Conservation (phyloP, 2,113 vertebrate genomes). For the Lycaon pictus region DNA sequence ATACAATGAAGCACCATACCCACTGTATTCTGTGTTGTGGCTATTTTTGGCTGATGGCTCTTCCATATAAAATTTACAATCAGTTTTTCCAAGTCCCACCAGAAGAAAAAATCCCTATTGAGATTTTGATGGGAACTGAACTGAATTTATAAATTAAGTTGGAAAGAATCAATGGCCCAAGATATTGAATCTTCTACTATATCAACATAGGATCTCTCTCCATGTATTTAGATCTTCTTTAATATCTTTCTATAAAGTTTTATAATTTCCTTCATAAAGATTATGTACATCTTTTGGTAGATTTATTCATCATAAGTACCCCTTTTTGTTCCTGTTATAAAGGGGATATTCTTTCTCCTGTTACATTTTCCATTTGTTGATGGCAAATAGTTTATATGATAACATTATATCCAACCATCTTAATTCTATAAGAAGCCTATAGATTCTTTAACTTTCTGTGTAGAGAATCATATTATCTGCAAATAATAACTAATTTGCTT, state of each 20-base stretch:
- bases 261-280: background rate
- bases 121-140: background rate
- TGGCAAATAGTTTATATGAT: background rate
- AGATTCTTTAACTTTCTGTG: slow-evolving; percentile 3
- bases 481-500: background rate
- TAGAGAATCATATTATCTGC: background rate
- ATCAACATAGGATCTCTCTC: background rate
- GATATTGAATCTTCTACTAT: background rate
- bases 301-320: slow-evolving; percentile 6
- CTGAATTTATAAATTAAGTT: background rate
- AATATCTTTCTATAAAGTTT: slow-evolving; percentile 1
- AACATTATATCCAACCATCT: background rate
- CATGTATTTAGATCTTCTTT: background rate
- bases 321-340: background rate
- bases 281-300: background rate
- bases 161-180: background rate
- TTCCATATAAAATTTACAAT: background rate
- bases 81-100: background rate
- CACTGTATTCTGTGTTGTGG: background rate
- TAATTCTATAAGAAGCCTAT: background rate
- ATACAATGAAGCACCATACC: background rate
- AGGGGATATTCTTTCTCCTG: background rate
- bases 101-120: background rate
- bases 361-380: background rate
- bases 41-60: background rate